Evolutionary conservation across 2,888 invertebrate species (phyloP).

Genomic region (Ernsta delagoae): DNA sequence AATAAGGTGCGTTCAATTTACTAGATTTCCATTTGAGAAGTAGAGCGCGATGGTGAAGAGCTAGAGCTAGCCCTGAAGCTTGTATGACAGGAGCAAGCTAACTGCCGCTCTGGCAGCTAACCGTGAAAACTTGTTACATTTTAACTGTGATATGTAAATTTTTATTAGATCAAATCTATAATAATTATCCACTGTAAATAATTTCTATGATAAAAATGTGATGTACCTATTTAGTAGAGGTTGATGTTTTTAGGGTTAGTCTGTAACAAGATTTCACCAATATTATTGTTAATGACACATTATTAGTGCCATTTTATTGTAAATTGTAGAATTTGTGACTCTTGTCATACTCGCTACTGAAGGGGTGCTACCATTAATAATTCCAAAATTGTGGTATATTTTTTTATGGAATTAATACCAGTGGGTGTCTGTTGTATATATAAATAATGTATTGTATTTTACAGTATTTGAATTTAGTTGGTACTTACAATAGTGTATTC

Average conservation of each 20-base stretch:
- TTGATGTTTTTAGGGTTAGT: conserved; percentile 77
- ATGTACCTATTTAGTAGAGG: conserved; percentile 74
- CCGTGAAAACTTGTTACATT: conserved; percentile 84
- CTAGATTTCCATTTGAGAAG: conserved; percentile 84
- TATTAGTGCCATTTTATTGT: conserved; percentile 83
- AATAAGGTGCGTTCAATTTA: conserved; percentile 86
- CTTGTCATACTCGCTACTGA: conserved; percentile 86
- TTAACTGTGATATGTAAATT: conserved; percentile 84
- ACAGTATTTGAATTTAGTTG: conserved; percentile 83
- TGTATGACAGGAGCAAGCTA: conserved; percentile 86
- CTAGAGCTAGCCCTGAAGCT: conserved; percentile 85
- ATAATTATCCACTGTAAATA: conserved; percentile 79
- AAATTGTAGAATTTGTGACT: conserved; percentile 83
- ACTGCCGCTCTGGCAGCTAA: conserved; percentile 71
- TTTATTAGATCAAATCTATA: conserved; percentile 82
- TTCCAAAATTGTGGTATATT: conserved; percentile 83
- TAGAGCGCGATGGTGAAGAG: conserved; percentile 86
- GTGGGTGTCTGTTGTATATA: conserved; percentile 83
- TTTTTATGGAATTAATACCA: conserved; percentile 83
- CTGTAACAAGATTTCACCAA: conserved; percentile 84
- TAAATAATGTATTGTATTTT: conserved; percentile 81
- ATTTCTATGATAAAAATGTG: conserved; percentile 72
- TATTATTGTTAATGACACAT: conserved; percentile 81
- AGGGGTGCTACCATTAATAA: conserved; percentile 86
- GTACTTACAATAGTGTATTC: conserved; percentile 83